Conservation (phyloP, 2,113 vertebrate species). For the Psittacus erithacus region DNA sequence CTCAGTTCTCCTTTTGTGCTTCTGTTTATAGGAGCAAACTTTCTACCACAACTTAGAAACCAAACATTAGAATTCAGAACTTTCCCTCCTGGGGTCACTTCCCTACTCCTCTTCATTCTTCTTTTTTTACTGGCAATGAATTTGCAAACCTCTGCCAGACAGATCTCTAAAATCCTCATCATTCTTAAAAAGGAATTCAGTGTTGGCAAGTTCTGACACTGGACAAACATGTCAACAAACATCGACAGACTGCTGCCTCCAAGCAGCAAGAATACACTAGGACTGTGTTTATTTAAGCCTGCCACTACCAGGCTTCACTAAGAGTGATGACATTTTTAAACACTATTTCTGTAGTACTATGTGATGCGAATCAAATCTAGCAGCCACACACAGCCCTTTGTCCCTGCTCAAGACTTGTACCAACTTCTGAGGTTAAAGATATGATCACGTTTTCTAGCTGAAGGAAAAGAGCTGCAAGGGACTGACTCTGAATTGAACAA, state of each 20-base stretch:
- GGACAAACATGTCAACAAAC: constrained; percentile 29
- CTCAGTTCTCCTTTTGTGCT: background rate
- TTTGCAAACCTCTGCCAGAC: background rate
- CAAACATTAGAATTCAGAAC: constrained; percentile 15
- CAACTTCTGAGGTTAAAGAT: background rate
- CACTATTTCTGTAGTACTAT: background rate
- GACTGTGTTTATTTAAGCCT: background rate
- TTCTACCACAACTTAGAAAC: background rate
- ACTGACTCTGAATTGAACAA: background rate
- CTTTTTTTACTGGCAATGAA: background rate
- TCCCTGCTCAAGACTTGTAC: background rate
- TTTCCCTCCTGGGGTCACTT: background rate
- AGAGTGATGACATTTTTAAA: constrained; percentile 26
- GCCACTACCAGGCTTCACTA: background rate
- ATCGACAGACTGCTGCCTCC: background rate
- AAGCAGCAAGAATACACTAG: background rate
- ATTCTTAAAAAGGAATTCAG: constrained; percentile 47
- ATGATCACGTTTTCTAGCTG: background rate
- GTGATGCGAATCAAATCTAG: background rate
- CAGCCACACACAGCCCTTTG: background rate
- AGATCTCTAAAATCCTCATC: constrained; percentile 25
- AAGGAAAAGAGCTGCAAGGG: background rate
- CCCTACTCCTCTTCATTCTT: background rate
- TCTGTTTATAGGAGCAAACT: background rate
- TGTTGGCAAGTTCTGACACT: constrained; percentile 4